These are phyloP conservation scores for Taxidea taxus DNA, from an alignment of 2,113 vertebrate species.

Conservation along the genomic window DNA sequence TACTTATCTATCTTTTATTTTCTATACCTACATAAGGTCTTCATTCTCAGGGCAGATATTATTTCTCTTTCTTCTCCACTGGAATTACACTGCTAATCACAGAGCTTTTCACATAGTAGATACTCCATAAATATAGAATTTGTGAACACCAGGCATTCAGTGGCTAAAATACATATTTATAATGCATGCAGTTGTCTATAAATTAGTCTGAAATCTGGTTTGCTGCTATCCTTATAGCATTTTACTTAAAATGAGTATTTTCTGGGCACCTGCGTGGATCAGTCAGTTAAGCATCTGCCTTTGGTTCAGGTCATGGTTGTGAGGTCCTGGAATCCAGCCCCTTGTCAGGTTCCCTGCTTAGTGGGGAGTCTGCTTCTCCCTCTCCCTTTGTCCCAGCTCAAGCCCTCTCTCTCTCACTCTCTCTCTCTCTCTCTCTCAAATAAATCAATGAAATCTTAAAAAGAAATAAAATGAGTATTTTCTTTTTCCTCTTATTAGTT, in stretches of 20 bases:
- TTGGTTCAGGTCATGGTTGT: not conserved
- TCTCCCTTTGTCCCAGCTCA: not conserved
- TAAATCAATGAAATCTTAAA: not conserved
- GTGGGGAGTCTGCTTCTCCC: not conserved
- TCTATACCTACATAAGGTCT: not conserved
- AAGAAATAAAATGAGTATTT: not conserved
- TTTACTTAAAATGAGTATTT: not conserved
- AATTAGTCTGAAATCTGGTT: not conserved
- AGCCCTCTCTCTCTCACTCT: too few relatives aligned
- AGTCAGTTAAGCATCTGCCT: not conserved
- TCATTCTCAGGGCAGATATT: accelerated
- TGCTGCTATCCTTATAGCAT: not conserved
- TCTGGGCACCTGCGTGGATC: too few relatives aligned
- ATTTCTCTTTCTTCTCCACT: accelerated
- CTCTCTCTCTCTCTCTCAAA: not conserved
- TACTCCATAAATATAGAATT: not conserved
- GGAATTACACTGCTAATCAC: not conserved
- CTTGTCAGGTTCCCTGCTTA: not conserved
- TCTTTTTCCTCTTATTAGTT: not conserved
- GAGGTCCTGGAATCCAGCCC: not conserved
- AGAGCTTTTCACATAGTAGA: not conserved
- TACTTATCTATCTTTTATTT: too few relatives aligned
- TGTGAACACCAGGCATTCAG: not conserved
- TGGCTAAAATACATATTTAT: not conserved
- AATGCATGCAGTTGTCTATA: not conserved